These are phyloP conservation scores for Geotrypetes seraphini DNA, from an alignment of 2,797 vertebrate genomes.

Conservation along the genomic window DNA sequence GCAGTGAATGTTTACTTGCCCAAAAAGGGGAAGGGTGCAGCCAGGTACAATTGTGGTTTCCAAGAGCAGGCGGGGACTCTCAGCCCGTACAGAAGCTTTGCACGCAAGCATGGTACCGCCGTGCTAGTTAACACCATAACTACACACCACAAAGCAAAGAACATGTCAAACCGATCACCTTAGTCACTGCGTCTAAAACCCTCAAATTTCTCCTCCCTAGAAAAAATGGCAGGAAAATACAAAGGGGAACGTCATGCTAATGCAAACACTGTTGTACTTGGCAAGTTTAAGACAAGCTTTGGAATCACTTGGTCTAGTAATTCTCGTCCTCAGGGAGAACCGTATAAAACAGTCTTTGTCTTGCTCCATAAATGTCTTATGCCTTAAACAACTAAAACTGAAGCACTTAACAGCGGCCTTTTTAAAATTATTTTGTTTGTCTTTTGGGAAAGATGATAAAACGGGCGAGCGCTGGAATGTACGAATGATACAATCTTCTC, in stretches of 20 bases:
- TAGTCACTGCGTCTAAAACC: slow-evolving; percentile 27
- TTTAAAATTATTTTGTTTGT: no score
- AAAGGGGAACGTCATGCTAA: slow-evolving; percentile 8
- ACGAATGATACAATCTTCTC: no score
- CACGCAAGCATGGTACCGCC: slow-evolving; percentile 88
- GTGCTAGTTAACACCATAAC: slow-evolving; percentile 54
- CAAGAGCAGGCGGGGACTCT: slow-evolving; percentile 63
- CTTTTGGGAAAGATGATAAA: no score
- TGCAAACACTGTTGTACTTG: slow-evolving; percentile 18
- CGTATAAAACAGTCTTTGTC: fast-evolving
- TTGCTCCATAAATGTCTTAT: no score
- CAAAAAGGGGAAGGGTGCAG: slow-evolving; percentile 68
- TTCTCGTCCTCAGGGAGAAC: not conserved
- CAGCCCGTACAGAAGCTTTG: slow-evolving; percentile 63
- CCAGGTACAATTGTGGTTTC: slow-evolving; percentile 64
- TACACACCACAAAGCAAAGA: not conserved
- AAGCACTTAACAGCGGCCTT: no score
- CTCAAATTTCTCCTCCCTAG: slow-evolving; percentile 7
- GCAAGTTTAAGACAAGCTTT: slow-evolving; percentile 7
- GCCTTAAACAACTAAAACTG: no score
- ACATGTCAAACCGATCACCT: slow-evolving; percentile 42
- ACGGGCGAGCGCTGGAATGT: no score
- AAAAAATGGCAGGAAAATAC: not conserved
- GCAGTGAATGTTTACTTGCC: slow-evolving; percentile 71
- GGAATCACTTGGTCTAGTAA: not conserved